Conservation (phyloP, 1,140 invertebrate genomes). For the Papilio glaucus region DNA sequence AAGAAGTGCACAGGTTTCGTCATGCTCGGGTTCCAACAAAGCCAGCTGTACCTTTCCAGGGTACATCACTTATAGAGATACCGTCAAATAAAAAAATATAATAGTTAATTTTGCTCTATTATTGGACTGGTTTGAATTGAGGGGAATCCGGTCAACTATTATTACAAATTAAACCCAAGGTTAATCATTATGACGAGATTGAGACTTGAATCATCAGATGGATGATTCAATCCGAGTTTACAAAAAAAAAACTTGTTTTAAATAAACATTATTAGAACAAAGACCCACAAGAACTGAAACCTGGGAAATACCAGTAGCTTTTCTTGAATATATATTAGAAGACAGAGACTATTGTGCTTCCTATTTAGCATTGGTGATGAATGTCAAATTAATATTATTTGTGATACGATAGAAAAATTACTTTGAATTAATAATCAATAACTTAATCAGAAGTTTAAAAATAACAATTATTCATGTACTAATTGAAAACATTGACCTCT, state of each 20-base stretch:
- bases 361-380: neutral
- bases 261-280: too few relatives aligned
- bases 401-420: neutral
- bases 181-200: too few relatives aligned
- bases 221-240: too few relatives aligned
- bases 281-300: too few relatives aligned
- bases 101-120: neutral
- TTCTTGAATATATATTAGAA: neutral
- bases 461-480: neutral
- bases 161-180: too few relatives aligned
- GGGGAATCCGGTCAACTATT: too few relatives aligned
- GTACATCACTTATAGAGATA: neutral
- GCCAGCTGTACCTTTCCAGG: neutral
- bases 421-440: neutral
- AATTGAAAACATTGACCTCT: slow-evolving; percentile 12
- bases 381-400: neutral
- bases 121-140: too few relatives aligned
- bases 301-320: too few relatives aligned
- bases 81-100: neutral
- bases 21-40: neutral
- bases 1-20: slow-evolving; percentile 5
- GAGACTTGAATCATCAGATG: too few relatives aligned
- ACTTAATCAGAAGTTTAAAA: neutral
- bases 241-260: too few relatives aligned
- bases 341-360: neutral